Conservation (phyloP, 2,113 vertebrate genomes). For the Odobenus rosmarus region DNA sequence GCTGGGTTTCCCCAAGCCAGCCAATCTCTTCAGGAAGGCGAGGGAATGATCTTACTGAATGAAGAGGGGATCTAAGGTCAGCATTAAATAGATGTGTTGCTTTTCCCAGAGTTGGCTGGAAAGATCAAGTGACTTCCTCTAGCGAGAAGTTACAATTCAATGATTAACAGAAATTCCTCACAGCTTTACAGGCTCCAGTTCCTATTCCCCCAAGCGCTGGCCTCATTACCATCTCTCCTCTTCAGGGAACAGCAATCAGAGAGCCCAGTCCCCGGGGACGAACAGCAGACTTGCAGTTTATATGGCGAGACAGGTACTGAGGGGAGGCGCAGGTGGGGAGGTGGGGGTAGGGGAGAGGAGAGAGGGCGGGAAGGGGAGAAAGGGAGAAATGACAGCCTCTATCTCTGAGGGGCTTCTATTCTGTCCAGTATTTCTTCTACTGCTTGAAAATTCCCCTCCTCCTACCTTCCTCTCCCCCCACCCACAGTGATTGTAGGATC, state of each 20-base stretch:
- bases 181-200: background rate
- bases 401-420: background rate
- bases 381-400: background rate
- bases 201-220: background rate
- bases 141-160: background rate
- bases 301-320: rapidly evolving
- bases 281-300: background rate
- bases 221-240: background rate
- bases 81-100: background rate
- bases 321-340: too few species aligned
- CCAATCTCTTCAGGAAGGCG: background rate
- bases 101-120: slow-evolving; percentile 12
- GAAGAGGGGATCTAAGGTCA: background rate
- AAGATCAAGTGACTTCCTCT: slow-evolving; percentile 37
- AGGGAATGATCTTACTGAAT: background rate
- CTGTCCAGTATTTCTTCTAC: background rate
- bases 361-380: background rate
- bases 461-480: rapidly evolving
- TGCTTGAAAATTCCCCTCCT: background rate
- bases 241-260: background rate
- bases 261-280: background rate
- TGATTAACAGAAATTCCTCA: background rate
- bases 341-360: too few species aligned
- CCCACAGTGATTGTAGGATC: background rate
- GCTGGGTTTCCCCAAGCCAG: background rate